Conservation (phyloP, 2,113 vertebrate genomes). For the Hassar affinis region DNA sequence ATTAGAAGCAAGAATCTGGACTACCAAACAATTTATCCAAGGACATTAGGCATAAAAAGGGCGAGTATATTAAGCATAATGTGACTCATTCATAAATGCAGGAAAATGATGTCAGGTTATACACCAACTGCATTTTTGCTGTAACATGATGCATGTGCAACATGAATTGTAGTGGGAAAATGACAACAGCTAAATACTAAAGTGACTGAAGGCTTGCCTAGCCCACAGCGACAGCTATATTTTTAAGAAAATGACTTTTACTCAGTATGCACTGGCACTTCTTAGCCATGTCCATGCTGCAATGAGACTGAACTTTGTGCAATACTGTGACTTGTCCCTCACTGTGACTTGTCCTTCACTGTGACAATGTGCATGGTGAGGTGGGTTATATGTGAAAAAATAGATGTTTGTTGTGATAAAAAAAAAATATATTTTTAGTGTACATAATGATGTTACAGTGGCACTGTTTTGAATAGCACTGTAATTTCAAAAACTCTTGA, state of each 20-base stretch:
- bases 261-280: background rate
- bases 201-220: background rate
- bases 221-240: background rate
- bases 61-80: background rate
- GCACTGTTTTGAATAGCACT: background rate
- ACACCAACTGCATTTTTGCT: background rate
- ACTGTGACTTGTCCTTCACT: too few species aligned
- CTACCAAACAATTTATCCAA: conserved; percentile 6
- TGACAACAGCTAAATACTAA: background rate
- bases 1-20: conserved; percentile 29
- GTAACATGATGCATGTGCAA: background rate
- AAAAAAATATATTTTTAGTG: background rate
- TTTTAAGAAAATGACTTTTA: background rate
- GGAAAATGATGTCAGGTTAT: background rate
- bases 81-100: background rate
- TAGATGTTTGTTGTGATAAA: background rate
- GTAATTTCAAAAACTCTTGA: background rate
- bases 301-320: background rate
- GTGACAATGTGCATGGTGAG: too few species aligned
- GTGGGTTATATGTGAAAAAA: background rate
- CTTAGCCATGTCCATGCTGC: background rate
- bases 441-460: background rate
- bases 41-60: conserved; percentile 6
- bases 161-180: too few species aligned
- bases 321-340: background rate